Evolutionary conservation across 2,888 invertebrate genomes (phyloP), one percentile per base, ranked within the genome.

Genomic region (Meiosimyza decipiens): DNA sequence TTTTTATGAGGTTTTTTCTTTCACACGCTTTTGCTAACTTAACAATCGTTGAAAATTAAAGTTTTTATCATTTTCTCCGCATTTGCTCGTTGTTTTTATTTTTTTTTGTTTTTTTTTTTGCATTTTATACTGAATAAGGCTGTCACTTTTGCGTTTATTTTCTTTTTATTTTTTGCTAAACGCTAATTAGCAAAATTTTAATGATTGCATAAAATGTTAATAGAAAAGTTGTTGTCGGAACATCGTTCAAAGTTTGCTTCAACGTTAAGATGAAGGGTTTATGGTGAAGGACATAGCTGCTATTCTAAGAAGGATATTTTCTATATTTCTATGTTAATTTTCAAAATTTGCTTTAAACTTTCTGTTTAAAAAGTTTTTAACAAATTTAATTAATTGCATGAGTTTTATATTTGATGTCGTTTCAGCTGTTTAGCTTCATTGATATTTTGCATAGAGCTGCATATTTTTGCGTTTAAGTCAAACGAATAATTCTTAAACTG

Each of bases 21-120:
- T 57, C 15, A 12, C n/a, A 40, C 16, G 28, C 60, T 50, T 55
- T n/a, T 13, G 57, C 11, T 3, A 59, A 50, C 49, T 55, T 55
- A n/a, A 40, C 57, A 57, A 54, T 67, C 16, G 55, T 67, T 67
- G 18, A 49, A 57, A 54, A 68, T 68, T 68, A 47, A 68, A 68
- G 50, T 68, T 68, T 68, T 68, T 59, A 68, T 68, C 68, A 68
- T 28, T 57, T 68, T 6, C 62, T 59, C 57, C 1, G 18, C 11
- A 6, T 40, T 16, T 33, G 15, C 11, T 33, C 28, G 18, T 51
- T 22, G 65, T 52, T 15, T 12, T 52, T 13, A n/a, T 15, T 18
- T 1, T 33, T 16, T 65, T n/a, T 33, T 15, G n/a, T n/a, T n/a
- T n/a, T n/a, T 22, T 65, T 22, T 22, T 22, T 22, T 22, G 22